These are phyloP conservation scores for Sanderia malayensis DNA, from an alignment of 30 jellyfish, hydroid and myxozoan species.

Conservation along the genomic window DNA sequence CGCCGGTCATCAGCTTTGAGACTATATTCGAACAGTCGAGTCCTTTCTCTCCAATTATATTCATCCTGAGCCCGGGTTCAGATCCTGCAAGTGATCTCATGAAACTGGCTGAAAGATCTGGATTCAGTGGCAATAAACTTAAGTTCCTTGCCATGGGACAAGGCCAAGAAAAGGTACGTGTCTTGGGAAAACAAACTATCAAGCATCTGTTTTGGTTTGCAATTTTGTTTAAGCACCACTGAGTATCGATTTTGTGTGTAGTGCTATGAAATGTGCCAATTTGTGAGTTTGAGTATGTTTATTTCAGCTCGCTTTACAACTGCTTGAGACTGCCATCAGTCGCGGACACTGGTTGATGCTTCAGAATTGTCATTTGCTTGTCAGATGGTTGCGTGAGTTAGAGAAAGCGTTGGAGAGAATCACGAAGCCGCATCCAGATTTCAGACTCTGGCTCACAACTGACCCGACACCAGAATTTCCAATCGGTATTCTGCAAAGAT, in stretches of 20 bases:
- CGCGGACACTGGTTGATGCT: constrained; percentile 96
- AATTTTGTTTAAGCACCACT: no score
- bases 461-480: constrained; percentile 99
- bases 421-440: constrained; percentile 89
- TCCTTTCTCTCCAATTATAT: constrained; percentile 91
- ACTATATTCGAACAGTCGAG: constrained; percentile 93
- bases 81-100: constrained; percentile 96
- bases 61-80: constrained; percentile 96
- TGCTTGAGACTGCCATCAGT: constrained; percentile 88
- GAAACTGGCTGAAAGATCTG: constrained; percentile 94
- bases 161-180: constrained; percentile 95
- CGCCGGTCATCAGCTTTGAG: constrained; percentile 92
- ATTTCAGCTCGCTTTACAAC: constrained; percentile 76
- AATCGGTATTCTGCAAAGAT: constrained; percentile 87
- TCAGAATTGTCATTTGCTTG: constrained; percentile 91
- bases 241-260: no score
- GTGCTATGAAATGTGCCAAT: no score
- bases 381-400: constrained; percentile 87
- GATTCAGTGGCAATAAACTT: constrained; percentile 87
- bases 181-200: no score
- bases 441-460: constrained; percentile 91
- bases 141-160: constrained; percentile 96
- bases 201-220: no score
- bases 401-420: constrained; percentile 86
- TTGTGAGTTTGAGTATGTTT: no score